Evolutionary conservation across 1,140 invertebrate species (phyloP).

Genomic region (Rhyacophila brunnea): DNA sequence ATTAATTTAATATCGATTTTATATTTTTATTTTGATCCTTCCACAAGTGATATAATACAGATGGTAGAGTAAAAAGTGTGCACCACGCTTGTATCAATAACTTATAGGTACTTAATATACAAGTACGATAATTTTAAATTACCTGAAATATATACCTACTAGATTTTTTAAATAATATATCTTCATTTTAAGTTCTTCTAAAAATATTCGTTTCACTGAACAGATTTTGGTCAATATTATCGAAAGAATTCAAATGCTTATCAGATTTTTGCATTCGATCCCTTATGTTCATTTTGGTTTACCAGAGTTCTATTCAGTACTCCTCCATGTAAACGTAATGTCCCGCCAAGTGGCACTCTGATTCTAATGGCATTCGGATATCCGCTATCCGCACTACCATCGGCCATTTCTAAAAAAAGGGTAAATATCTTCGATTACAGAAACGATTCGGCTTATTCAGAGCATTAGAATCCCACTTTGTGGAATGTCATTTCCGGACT

Average conservation of each 20-base stretch:
- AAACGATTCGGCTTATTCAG: neutral
- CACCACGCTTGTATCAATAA: no score
- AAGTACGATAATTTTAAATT: no score
- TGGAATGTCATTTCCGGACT: constrained; percentile 13
- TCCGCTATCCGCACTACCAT: constrained; percentile 7
- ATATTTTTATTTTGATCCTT: no score
- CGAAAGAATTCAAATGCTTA: constrained; percentile 1
- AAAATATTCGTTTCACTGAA: no score
- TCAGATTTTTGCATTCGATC: neutral
- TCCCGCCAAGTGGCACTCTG: neutral
- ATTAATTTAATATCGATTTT: no score
- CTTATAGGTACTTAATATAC: no score
- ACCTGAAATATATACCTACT: no score
- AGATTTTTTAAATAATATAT: no score
- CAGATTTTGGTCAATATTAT: neutral
- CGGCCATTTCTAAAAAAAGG: constrained; percentile 6
- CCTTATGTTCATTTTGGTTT: neutral
- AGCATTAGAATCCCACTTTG: constrained; percentile 5
- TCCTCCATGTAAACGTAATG: neutral
- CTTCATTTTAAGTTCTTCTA: no score
- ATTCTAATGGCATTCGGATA: constrained; percentile 18
- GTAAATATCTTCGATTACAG: neutral
- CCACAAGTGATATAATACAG: no score
- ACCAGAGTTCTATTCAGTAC: neutral
- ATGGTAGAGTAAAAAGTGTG: no score